Conservation (phyloP, 23 tunicate species). For the Aplidium turbinatum region DNA sequence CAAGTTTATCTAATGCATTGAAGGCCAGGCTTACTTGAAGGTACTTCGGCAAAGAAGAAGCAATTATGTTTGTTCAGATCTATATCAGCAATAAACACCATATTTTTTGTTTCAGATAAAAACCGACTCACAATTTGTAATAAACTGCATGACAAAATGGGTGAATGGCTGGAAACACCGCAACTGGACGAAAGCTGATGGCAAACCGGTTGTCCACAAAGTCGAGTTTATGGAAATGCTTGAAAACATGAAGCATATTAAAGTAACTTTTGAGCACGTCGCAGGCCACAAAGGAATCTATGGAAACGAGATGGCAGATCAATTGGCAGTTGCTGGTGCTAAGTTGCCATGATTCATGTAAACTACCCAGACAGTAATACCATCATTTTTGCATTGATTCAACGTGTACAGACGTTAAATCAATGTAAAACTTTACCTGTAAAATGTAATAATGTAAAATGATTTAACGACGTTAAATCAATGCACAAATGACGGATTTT, state of each 20-base stretch:
- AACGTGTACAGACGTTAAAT: no score
- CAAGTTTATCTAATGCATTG: no score
- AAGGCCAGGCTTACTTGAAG: no score
- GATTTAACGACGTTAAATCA: no score
- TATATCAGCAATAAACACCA: no score
- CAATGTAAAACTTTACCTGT: no score
- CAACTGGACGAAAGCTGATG: slow-evolving; percentile 79
- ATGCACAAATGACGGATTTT: no score
- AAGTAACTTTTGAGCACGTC: slow-evolving; percentile 83
- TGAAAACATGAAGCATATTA: slow-evolving; percentile 55
- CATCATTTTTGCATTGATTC: no score
- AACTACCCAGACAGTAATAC: no score
- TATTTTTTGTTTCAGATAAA: slow-evolving; percentile 25
- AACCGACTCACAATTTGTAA: slow-evolving; percentile 86
- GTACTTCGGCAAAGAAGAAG: no score
- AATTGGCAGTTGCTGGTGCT: slow-evolving; percentile 75
- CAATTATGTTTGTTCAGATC: no score
- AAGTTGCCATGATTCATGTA: slow-evolving; percentile 24
- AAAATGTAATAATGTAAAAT: no score
- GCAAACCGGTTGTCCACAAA: slow-evolving; percentile 79
- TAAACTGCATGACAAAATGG: slow-evolving; percentile 84
- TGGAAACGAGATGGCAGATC: slow-evolving; percentile 95
- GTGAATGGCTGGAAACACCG: slow-evolving; percentile 54
- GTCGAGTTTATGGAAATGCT: slow-evolving; percentile 58
- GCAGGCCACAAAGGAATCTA: slow-evolving; percentile 60